Percentiles rank a stretch among this genome's conserved stretches.
Evolutionary conservation across 2,113 vertebrate genomes (phyloP).

Genomic region (Xerus inauris): DNA sequence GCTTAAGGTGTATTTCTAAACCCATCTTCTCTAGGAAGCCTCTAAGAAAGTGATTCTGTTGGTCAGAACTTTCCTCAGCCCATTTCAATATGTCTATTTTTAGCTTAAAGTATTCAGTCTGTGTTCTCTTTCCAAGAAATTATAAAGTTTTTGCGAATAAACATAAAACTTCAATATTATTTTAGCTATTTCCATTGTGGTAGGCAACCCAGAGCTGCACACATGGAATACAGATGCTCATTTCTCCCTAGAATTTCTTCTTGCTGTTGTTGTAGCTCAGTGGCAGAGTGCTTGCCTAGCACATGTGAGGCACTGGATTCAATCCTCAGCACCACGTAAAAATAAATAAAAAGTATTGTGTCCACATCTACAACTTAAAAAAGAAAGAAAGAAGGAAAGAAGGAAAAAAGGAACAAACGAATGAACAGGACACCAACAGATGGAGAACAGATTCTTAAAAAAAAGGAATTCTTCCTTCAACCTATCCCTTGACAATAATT

Average conservation of each 20-base stretch:
- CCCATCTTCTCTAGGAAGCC: background rate
- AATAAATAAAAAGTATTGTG: too few species aligned
- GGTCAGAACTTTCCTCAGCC: background rate
- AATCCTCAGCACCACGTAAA: too few species aligned
- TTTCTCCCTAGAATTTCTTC: constrained; percentile 18
- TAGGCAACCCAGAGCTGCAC: background rate
- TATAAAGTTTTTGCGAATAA: background rate
- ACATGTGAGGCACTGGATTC: too few species aligned
- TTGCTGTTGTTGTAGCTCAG: too few species aligned
- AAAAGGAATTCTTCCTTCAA: background rate
- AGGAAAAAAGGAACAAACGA: too few species aligned
- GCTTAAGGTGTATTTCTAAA: background rate
- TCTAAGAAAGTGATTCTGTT: background rate
- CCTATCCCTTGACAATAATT: background rate
- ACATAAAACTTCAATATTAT: constrained; percentile 9
- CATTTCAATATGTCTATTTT: background rate
- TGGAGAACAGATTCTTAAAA: too few species aligned
- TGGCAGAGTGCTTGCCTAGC: too few species aligned
- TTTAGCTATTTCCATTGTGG: background rate
- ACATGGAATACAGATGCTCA: background rate
- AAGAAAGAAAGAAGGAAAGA: too few species aligned
- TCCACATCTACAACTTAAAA: too few species aligned
- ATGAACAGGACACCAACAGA: too few species aligned
- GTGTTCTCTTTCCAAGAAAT: constrained; percentile 5
- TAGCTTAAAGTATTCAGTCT: background rate